Conservation (phyloP, 1,140 invertebrate species). For the Ostrea edulis region DNA sequence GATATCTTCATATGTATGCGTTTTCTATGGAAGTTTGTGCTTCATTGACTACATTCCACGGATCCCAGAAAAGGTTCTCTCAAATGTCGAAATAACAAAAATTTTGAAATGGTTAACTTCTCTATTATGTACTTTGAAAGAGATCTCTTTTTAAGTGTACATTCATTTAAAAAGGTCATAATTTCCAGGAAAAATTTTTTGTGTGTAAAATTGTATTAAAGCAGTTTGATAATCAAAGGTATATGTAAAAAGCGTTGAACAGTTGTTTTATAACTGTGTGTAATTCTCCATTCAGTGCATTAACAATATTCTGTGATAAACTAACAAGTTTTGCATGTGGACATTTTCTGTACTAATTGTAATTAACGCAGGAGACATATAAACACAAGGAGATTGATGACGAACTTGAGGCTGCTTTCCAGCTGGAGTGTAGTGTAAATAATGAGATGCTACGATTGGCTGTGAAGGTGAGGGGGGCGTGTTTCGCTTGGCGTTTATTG, state of each 20-base stretch:
- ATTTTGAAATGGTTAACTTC: background rate
- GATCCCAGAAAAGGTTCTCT: background rate
- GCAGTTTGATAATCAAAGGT: no score
- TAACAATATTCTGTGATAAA: background rate
- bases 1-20: background rate
- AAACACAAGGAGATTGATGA: constrained; percentile 78
- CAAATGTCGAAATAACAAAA: background rate
- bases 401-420: constrained; percentile 74
- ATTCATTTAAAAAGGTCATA: background rate
- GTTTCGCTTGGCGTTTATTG: background rate
- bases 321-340: constrained; percentile 39
- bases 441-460: constrained; percentile 66
- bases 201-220: background rate
- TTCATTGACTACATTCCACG: background rate
- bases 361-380: constrained; percentile 73
- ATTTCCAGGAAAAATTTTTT: background rate
- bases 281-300: no score
- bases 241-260: no score
- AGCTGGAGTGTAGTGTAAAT: constrained; percentile 58
- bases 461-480: constrained; percentile 67
- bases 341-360: constrained; percentile 28
- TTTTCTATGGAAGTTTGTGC: background rate
- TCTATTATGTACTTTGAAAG: no score
- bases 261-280: no score
- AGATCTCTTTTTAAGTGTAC: background rate